Evolutionary conservation across 2,888 invertebrate species (phyloP).

Genomic region (Ormyrus thymus): DNA sequence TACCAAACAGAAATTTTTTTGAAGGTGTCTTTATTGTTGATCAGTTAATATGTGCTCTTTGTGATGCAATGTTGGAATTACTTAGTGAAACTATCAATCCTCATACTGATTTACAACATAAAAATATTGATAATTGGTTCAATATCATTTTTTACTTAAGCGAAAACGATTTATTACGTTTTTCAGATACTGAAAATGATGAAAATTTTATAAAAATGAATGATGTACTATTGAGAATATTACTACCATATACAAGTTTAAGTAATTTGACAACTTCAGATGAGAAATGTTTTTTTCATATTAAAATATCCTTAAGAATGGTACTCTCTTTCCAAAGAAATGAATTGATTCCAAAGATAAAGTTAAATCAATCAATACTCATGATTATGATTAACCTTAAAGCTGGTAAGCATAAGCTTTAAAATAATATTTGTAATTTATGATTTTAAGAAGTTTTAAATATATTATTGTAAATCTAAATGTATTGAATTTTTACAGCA

Average conservation of each 20-base stretch:
- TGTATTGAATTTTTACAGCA: conserved; percentile 24
- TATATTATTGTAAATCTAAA: conserved; percentile 20
- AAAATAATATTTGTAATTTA: background rate
- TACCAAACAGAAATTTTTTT: conserved; percentile 58
- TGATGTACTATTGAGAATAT: conserved; percentile 60
- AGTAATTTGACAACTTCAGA: conserved; percentile 63
- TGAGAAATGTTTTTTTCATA: conserved; percentile 62
- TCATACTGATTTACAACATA: conserved; percentile 57
- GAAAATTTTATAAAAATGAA: conserved; percentile 59
- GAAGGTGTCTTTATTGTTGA: conserved; percentile 60
- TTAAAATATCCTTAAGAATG: conserved; percentile 65
- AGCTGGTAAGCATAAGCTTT: conserved; percentile 57
- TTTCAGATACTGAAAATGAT: conserved; percentile 39
- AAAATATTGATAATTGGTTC: conserved; percentile 65
- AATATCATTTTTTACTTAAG: conserved; percentile 60
- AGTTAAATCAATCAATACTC: conserved; percentile 58
- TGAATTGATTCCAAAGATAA: conserved; percentile 52
- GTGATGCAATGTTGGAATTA: conserved; percentile 64
- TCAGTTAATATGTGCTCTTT: conserved; percentile 60
- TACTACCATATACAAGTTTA: conserved; percentile 61
- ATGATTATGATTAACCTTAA: conserved; percentile 62
- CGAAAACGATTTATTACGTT: conserved; percentile 56
- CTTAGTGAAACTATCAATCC: conserved; percentile 55
- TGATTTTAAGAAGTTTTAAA: background rate
- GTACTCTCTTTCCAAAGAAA: conserved; percentile 63